Conservation (phyloP, 2,888 invertebrate species). For the Disparrhopalites patrizii region DNA sequence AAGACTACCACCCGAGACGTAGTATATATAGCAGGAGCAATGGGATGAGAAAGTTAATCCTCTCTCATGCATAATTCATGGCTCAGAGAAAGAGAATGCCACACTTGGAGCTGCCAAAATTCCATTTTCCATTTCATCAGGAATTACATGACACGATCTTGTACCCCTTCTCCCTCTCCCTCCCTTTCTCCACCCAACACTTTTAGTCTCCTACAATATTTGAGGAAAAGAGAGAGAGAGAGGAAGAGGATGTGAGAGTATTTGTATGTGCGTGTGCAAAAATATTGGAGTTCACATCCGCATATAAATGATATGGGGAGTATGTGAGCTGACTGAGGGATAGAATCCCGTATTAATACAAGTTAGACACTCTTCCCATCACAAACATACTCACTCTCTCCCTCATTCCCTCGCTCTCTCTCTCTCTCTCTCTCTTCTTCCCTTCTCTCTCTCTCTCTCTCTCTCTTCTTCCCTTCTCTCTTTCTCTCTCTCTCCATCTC, state of each 20-base stretch:
- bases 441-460: not conserved
- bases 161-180: not conserved
- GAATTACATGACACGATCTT: constrained; percentile 17
- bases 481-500: not conserved
- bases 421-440: not conserved
- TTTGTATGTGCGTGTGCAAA: constrained; percentile 2
- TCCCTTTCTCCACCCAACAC: not conserved
- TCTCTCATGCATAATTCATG: constrained; percentile 25
- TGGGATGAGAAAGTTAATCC: constrained; percentile 21
- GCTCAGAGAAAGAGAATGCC: constrained; percentile 21
- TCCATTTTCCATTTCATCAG: constrained; percentile 14
- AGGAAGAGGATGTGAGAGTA: not conserved
- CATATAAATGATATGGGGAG: constrained; percentile 4
- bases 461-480: not conserved
- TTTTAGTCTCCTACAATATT: not conserved
- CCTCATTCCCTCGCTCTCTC: not conserved
- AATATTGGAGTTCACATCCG: not conserved
- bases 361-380: too few species aligned
- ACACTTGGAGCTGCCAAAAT: constrained; percentile 24
- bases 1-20: not conserved
- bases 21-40: not conserved
- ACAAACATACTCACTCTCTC: too few species aligned
- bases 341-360: not conserved
- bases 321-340: not conserved
- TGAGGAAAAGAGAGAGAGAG: not conserved